Conservation (phyloP, 2,113 vertebrate genomes). For the Malurus alboscapulatus region DNA sequence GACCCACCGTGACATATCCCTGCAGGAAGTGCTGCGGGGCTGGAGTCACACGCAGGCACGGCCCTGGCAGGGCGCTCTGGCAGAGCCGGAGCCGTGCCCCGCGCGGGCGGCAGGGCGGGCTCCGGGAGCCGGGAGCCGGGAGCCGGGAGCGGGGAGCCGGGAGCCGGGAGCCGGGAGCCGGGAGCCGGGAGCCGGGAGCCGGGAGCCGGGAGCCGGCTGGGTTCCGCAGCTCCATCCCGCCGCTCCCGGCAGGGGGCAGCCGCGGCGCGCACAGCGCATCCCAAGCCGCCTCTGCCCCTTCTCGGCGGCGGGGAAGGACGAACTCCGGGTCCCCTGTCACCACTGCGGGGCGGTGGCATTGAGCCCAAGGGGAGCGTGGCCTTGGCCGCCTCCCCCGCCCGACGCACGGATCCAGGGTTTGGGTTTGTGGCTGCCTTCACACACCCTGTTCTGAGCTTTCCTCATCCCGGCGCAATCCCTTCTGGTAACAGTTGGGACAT, state of each 20-base stretch:
- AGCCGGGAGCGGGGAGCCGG: too few species aligned
- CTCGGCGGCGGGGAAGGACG: rapidly evolving
- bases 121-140: neutral
- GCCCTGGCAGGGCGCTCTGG: neutral
- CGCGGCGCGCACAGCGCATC: neutral
- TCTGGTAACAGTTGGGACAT: constrained; percentile 18
- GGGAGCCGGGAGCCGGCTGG: too few species aligned
- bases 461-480: neutral
- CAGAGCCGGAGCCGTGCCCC: neutral
- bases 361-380: neutral
- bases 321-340: neutral
- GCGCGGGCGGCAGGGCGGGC: neutral
- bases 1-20: neutral
- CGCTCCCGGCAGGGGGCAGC: constrained; percentile 24
- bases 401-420: rapidly evolving
- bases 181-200: too few species aligned
- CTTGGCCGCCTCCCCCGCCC: neutral
- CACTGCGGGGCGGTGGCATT: rapidly evolving
- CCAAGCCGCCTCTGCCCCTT: too few species aligned
- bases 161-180: too few species aligned
- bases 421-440: neutral
- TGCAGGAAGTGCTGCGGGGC: constrained; percentile 6
- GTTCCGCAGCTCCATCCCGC: too few species aligned
- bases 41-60: neutral
- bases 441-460: neutral